Evolutionary conservation across 2,888 invertebrate species (phyloP), one percentile per base, ranked within the genome.

Genomic region (Galeruca laticollis): DNA sequence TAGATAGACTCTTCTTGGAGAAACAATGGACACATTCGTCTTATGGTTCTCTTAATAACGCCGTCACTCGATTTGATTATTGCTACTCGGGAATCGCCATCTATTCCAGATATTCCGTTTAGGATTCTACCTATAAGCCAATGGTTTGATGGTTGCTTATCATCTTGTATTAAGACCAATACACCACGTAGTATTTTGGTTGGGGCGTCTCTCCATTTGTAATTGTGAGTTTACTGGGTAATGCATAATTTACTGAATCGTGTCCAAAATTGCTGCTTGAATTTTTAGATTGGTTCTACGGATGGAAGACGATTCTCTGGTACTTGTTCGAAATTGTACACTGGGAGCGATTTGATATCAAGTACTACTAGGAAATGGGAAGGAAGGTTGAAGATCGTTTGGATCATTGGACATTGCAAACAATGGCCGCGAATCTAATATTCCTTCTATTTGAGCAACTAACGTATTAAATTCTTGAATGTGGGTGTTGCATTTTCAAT

Each of bases 341-440:
- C 54, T 5, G 56, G 56, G 5, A 64, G 21, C 13, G 64, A 43
- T 11, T 15, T 40, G 1, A 64, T 21, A 9, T 10, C 11, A 9
- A 40, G 64, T 37, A 40, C 54, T 26, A 56, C 43, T 8, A 56
- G 40, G 15, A 64, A 64, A 62, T 79, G 79, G 31, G 69, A 75
- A 2, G 79, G 77, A 40, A 13, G 13, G 10, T n/a, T n/a, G n/a
- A n/a, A n/a, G n/a, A n/a, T n/a, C n/a, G n/a, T n/a, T n/a, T n/a
- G n/a, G n/a, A n/a, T n/a, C n/a, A n/a, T n/a, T n/a, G n/a, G n/a
- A n/a, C n/a, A n/a, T n/a, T n/a, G n/a, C n/a, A n/a, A n/a, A n/a
- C n/a, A n/a, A n/a, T n/a, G n/a, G n/a, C n/a, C n/a, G n/a, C n/a
- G n/a, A n/a, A n/a, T n/a, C n/a, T n/a, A n/a, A n/a, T n/a, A n/a